Evolutionary conservation across 2,113 vertebrate genomes (phyloP).

Genomic region (Hippoglossus stenolepis): DNA sequence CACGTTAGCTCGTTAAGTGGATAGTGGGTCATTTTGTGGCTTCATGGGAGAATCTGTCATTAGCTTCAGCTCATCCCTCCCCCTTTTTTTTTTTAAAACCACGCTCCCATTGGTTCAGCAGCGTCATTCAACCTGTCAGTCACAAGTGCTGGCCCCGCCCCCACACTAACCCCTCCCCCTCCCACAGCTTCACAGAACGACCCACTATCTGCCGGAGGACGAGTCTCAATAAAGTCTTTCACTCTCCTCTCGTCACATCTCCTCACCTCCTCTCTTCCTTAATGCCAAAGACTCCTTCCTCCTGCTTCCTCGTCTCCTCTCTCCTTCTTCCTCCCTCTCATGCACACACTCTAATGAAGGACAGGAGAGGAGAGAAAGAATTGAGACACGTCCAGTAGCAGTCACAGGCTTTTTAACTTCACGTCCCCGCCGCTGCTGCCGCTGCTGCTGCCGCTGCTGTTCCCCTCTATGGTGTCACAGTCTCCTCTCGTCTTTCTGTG

Average conservation of each 20-base stretch:
- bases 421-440: constrained; percentile 16
- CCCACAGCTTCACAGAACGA: constrained; percentile 94
- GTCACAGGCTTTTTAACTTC: constrained; percentile 4
- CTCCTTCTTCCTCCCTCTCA: neutral
- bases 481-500: neutral
- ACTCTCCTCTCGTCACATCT: neutral
- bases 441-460: neutral
- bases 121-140: constrained; percentile 65
- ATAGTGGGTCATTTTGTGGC: constrained; percentile 99
- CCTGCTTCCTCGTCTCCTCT: neutral
- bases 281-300: constrained; percentile 58
- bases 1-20: constrained; percentile 80
- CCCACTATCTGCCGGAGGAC: constrained; percentile 91
- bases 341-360: neutral
- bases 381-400: constrained; percentile 47
- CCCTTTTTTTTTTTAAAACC: constrained; percentile 20
- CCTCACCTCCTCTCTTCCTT: constrained; percentile 11
- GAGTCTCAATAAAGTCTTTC: constrained; percentile 44
- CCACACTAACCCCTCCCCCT: constrained; percentile 68
- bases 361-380: constrained; percentile 11
- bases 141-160: constrained; percentile 52
- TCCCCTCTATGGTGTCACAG: neutral
- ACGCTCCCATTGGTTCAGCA: constrained; percentile 58
- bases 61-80: constrained; percentile 56
- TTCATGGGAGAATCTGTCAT: constrained; percentile 86